Evolutionary conservation across 64 coral and sea anemone genomes (phyloP), one percentile per base, ranked within the genome.

Genomic region (Anthopleura sola): DNA sequence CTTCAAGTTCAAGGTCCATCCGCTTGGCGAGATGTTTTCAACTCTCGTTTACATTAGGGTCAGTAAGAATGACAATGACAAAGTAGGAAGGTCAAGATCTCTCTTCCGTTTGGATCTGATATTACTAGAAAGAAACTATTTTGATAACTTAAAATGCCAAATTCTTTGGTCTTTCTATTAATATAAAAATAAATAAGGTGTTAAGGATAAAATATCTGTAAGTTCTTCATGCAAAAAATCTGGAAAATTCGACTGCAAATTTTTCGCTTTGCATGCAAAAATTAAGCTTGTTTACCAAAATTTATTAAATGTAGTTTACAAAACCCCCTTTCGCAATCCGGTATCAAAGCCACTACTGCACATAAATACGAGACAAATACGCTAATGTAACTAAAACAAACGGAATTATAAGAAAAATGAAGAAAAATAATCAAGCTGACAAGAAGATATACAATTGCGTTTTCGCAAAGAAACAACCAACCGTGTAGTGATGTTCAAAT

Each of bases 11-110:
- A 71, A 71, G 66, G 66, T 71, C 66, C n/a, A 5, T 17, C 50
- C 50, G 50, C 50, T 71, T 71, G 29, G 31, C 16, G n/a, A 71
- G 26, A 33, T 71, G 66, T 36, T 71, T 71, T 71, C 29, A 36
- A 1, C 66, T 71, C 66, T 71, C 66, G 24, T 66, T 71, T 34
- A 34, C 66, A 71, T 71, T 71, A 71, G 66, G 66, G 66, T 71
- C 66, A 34, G 66, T 14, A 32, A 71, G 13, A 71, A 71, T 71
- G 9, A 71, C 29, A 71, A 34, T 32, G 11, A 34, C 66, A 71
- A 8, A 32, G n/a, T 71, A 71, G 66, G 23, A 34, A 71, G 66
- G n/a, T 71, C 66, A 71, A 71, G 66, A 71, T 32, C 29, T 32
- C 3, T 71, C 28, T 71, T 32, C 29, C 66, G 66, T 71, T 71